Conservation (phyloP, 2,113 vertebrate genomes). For the Anguilla japonica region DNA sequence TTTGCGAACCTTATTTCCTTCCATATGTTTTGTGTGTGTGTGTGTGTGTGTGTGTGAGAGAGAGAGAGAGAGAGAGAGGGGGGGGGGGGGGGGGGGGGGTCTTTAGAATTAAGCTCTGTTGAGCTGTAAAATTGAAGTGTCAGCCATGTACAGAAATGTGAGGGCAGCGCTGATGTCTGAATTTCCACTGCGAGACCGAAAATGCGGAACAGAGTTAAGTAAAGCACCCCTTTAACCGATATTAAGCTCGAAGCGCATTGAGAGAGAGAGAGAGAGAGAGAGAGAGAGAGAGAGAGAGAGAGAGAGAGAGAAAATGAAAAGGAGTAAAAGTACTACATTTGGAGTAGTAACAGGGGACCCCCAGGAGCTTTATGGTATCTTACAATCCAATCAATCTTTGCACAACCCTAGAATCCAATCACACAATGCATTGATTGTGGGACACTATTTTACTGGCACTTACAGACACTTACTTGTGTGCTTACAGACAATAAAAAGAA, state of each 20-base stretch:
- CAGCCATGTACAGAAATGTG: conserved; percentile 55
- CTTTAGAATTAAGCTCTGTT: conserved; percentile 58
- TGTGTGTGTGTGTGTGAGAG: no score
- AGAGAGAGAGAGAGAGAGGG: background rate
- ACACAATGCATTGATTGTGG: conserved; percentile 49
- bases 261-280: background rate
- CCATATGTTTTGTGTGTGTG: no score
- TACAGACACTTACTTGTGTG: no score
- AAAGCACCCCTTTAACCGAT: conserved; percentile 40
- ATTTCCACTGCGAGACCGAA: conserved; percentile 44
- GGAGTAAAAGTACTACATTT: background rate
- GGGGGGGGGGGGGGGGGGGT: conserved; percentile 13
- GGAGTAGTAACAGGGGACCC: conserved; percentile 14
- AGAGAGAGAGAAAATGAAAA: conserved; percentile 20
- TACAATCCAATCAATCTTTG: conserved; percentile 36
- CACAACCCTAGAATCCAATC: conserved; percentile 38
- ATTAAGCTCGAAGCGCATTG: conserved; percentile 36
- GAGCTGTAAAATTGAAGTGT: conserved; percentile 63
- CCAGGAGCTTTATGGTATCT: conserved; percentile 46
- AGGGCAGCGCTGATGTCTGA: conserved; percentile 54
- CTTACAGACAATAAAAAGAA: background rate
- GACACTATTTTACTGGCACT: conserved; percentile 53
- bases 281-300: no score
- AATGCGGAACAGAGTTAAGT: conserved; percentile 30
- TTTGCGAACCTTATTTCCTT: no score